Conservation (phyloP, 2,888 invertebrate genomes). For the Mythimna impura region DNA sequence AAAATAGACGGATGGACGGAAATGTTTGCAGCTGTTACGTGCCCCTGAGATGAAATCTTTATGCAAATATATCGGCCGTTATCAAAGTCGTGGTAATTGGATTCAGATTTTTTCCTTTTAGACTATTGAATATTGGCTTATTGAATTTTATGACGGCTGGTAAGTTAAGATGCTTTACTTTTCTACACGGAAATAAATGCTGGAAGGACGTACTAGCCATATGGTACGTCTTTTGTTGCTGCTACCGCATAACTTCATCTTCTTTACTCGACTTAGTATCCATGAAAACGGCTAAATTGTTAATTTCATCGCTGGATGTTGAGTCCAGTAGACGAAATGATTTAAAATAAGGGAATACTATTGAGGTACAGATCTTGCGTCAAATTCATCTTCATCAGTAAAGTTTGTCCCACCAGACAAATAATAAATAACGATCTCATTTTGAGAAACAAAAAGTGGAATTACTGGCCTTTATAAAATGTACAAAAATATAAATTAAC, state of each 20-base stretch:
- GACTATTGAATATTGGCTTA: not conserved
- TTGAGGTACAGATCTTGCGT: not conserved
- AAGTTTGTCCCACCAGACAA: not conserved
- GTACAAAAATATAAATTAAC: conserved; percentile 3
- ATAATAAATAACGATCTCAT: conserved; percentile 5
- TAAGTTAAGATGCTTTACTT: too few relatives aligned
- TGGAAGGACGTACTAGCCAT: too few relatives aligned
- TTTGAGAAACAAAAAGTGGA: not conserved
- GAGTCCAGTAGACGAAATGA: not conserved
- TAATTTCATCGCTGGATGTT: not conserved
- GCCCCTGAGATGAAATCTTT: conserved; percentile 19
- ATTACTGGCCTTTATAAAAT: not conserved
- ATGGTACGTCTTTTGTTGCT: too few relatives aligned
- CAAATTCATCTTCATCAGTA: not conserved
- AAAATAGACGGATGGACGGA: conserved; percentile 31
- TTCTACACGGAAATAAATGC: too few relatives aligned
- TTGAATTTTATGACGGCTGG: too few relatives aligned
- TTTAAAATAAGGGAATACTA: not conserved
- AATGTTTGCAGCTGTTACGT: conserved; percentile 25
- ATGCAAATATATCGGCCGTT: conserved; percentile 21
- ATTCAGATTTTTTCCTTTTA: not conserved
- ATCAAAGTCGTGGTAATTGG: conserved; percentile 1
- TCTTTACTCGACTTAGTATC: too few relatives aligned
- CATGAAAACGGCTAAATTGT: not conserved
- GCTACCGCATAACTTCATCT: too few relatives aligned